Conservation (phyloP, 2,888 invertebrate species). For the Erebia ligea region DNA sequence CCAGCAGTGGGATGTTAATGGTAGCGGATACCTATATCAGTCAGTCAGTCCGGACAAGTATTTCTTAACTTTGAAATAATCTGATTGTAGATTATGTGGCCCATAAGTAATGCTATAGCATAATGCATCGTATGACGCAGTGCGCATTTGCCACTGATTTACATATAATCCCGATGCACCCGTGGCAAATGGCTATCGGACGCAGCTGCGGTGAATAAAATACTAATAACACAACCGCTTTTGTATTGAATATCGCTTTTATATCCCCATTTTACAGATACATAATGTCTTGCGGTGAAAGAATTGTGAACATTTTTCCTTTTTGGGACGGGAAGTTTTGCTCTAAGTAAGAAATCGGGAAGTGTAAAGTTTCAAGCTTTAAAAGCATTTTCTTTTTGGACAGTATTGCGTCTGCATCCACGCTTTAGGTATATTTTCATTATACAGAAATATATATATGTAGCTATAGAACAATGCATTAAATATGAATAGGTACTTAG, state of each 20-base stretch:
- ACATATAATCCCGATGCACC: constrained; percentile 64
- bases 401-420: not conserved
- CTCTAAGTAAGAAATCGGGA: not conserved
- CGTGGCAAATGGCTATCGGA: constrained; percentile 44
- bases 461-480: not conserved
- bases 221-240: constrained; percentile 58
- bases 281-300: constrained; percentile 28
- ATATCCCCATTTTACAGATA: constrained; percentile 33
- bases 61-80: no score
- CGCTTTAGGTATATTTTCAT: not conserved
- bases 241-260: constrained; percentile 46
- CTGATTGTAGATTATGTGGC: not conserved
- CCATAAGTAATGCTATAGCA: constrained; percentile 51
- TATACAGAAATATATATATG: constrained; percentile 17
- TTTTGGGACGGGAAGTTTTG: constrained; percentile 3
- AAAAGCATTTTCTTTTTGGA: constrained; percentile 19
- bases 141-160: constrained; percentile 57
- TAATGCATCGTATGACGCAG: constrained; percentile 64
- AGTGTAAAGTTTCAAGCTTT: constrained; percentile 20
- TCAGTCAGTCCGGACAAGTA: no score
- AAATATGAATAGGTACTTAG: no score
- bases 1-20: no score
- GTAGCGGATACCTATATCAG: no score
- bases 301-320: constrained; percentile 13
- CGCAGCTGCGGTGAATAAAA: constrained; percentile 69